Evolutionary conservation across 2,888 invertebrate species (phyloP).

Genomic region (Lobophora halterata): DNA sequence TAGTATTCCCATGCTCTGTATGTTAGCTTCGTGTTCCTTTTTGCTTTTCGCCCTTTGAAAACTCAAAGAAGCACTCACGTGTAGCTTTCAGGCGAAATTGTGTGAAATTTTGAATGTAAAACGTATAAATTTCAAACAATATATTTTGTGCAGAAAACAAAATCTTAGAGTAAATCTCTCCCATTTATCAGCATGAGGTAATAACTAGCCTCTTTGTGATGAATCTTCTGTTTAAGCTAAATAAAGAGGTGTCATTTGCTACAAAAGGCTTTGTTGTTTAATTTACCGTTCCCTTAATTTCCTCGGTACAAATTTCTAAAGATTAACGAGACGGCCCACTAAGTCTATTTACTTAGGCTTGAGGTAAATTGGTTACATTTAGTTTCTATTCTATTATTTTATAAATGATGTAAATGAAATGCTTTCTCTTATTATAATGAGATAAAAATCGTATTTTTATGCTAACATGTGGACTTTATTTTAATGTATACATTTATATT

Average conservation of each 20-base stretch:
- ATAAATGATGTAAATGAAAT: too few relatives aligned
- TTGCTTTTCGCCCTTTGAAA: too few relatives aligned
- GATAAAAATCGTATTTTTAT: too few relatives aligned
- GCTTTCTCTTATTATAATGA: too few relatives aligned
- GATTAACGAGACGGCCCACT: slow-evolving; percentile 41
- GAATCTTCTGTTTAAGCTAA: slow-evolving; percentile 25
- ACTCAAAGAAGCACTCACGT: too few relatives aligned
- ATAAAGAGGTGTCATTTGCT: slow-evolving; percentile 32
- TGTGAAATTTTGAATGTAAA: too few relatives aligned
- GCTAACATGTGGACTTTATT: too few relatives aligned
- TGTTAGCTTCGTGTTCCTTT: too few relatives aligned
- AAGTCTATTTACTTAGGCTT: slow-evolving; percentile 29
- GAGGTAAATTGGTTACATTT: slow-evolving; percentile 23
- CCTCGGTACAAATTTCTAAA: slow-evolving; percentile 41
- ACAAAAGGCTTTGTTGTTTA: slow-evolving; percentile 36
- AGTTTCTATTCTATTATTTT: slow-evolving; percentile 13
- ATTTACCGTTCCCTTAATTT: slow-evolving; percentile 40
- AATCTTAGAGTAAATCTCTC: background rate
- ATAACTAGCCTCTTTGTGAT: slow-evolving; percentile 27
- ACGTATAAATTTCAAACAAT: slow-evolving; percentile 1
- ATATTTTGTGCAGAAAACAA: background rate
- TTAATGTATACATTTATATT: too few relatives aligned
- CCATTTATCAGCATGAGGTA: slow-evolving; percentile 18
- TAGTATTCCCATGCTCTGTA: too few relatives aligned
- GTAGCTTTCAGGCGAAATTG: too few relatives aligned